Evolutionary conservation across 1,140 invertebrate species (phyloP).

Genomic region (Calycopis cecrops): DNA sequence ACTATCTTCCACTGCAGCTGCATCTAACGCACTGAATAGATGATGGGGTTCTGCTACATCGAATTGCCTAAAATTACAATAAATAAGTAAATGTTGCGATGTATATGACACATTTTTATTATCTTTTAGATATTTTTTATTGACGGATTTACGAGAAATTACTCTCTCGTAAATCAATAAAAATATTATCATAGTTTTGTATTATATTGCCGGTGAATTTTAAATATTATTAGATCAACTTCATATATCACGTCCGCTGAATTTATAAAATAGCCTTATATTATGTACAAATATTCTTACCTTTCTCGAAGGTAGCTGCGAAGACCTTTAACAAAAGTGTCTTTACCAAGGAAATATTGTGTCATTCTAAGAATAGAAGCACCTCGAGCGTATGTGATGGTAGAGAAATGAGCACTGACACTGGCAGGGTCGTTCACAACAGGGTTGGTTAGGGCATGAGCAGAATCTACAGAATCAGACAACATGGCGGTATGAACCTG

Average conservation of each 20-base stretch:
- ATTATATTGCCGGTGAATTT: too few relatives aligned
- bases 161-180: too few relatives aligned
- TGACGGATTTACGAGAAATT: too few relatives aligned
- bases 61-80: constrained; percentile 47
- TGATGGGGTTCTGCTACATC: constrained; percentile 79
- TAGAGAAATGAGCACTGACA: constrained; percentile 75
- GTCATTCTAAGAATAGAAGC: constrained; percentile 86
- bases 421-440: constrained; percentile 64
- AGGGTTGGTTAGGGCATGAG: constrained; percentile 77
- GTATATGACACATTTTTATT: not conserved
- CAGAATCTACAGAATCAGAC: constrained; percentile 79
- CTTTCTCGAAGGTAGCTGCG: constrained; percentile 74
- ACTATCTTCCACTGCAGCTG: constrained; percentile 63
- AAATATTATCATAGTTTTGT: too few relatives aligned
- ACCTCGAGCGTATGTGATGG: constrained; percentile 80
- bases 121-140: too few relatives aligned
- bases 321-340: constrained; percentile 79
- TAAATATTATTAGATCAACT: too few relatives aligned
- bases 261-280: not conserved
- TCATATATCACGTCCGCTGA: too few relatives aligned
- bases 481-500: constrained; percentile 79
- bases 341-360: constrained; percentile 78
- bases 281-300: constrained; percentile 45
- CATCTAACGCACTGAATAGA: constrained; percentile 80
- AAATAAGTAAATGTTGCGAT: not conserved